Evolutionary conservation across 2,888 invertebrate species (phyloP).

Genomic region (Polymixis flavicincta): DNA sequence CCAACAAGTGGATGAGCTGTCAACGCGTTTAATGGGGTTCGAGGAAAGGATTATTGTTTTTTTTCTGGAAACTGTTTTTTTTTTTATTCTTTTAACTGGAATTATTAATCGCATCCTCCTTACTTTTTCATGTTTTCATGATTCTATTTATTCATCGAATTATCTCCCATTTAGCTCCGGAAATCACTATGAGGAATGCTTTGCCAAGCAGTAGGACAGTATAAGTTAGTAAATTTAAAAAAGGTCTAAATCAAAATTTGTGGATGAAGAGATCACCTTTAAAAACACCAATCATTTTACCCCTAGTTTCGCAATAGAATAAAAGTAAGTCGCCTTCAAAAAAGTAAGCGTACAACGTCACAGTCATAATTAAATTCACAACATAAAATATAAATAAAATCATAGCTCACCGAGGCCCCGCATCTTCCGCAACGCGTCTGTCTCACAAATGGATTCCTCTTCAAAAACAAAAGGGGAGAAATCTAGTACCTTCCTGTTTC

Average conservation of each 20-base stretch:
- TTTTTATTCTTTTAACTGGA: background rate
- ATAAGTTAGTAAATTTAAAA: background rate
- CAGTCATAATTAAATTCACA: conserved; percentile 29
- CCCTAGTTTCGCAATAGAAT: background rate
- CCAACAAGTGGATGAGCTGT: conserved; percentile 58
- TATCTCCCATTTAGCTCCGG: background rate
- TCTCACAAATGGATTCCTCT: conserved; percentile 75
- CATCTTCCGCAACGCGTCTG: conserved; percentile 63
- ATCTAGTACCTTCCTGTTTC: conserved; percentile 73
- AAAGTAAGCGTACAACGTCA: conserved; percentile 4
- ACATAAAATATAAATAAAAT: conserved; percentile 46
- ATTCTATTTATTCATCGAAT: background rate
- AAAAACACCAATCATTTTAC: background rate
- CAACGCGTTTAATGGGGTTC: conserved; percentile 56
- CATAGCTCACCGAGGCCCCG: conserved; percentile 42
- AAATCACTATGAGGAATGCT: background rate
- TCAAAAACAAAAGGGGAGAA: conserved; percentile 77
- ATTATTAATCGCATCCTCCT: background rate
- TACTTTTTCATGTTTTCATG: background rate
- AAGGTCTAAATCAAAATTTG: background rate
- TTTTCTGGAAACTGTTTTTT: conserved; percentile 13
- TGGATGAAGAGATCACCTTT: background rate
- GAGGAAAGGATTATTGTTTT: conserved; percentile 42
- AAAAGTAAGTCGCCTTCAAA: background rate
- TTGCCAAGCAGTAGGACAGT: background rate